phyloP scores from a whole-genome alignment of 2,797 vertebrate genomes.

The Hippoglossus hippoglossus region DNA sequence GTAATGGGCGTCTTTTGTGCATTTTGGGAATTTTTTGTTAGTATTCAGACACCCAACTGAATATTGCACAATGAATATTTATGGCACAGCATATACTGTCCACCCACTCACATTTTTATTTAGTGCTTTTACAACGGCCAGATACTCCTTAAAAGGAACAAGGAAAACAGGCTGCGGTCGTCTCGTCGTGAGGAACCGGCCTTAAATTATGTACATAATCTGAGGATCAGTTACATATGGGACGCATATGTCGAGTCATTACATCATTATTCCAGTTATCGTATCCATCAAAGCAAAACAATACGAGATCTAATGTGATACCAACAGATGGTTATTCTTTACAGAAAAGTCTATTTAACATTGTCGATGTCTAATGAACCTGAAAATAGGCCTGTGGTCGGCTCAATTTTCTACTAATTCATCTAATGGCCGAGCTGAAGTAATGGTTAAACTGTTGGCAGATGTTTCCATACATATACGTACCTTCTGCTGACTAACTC shows the following conservation, averaged over 20 bases:
- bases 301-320: slow-evolving; percentile 22
- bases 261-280: slow-evolving; percentile 59
- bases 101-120: slow-evolving; percentile 7
- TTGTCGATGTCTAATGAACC: slow-evolving; percentile 56
- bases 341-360: slow-evolving; percentile 42
- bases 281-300: slow-evolving; percentile 47
- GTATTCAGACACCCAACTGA: not conserved
- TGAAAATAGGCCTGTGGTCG: slow-evolving; percentile 55
- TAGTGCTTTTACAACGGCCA: slow-evolving; percentile 4
- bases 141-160: slow-evolving; percentile 21
- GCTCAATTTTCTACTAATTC: slow-evolving; percentile 37
- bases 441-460: slow-evolving; percentile 56
- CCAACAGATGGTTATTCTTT: slow-evolving; percentile 28
- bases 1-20: not conserved
- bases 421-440: slow-evolving; percentile 49
- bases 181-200: not conserved
- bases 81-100: not conserved
- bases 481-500: slow-evolving; percentile 6
- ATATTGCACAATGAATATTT: not conserved
- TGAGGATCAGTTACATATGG: slow-evolving; percentile 56
- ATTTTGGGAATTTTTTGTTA: not conserved
- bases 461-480: slow-evolving; percentile 55
- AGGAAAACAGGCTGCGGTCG: slow-evolving; percentile 16
- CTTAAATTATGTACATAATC: slow-evolving; percentile 28
- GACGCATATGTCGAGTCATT: slow-evolving; percentile 54